These are phyloP conservation scores for Sporophila hypoxantha DNA, from an alignment of 2,113 vertebrate species.

Conservation along the genomic window DNA sequence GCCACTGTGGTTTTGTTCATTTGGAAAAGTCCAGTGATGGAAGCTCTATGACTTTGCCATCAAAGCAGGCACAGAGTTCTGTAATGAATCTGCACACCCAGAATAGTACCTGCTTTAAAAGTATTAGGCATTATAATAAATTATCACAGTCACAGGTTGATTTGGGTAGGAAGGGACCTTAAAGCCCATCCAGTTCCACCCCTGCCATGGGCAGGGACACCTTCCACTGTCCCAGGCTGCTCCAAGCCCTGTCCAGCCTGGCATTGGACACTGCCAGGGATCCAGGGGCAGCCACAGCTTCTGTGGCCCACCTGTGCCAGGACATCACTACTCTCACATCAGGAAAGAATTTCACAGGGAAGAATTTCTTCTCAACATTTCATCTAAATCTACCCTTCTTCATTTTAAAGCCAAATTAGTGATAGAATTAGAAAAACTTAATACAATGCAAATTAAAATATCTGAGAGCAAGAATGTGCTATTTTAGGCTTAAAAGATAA, in stretches of 20 bases:
- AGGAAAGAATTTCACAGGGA: background rate
- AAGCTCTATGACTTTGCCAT: background rate
- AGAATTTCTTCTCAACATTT: background rate
- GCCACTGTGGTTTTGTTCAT: background rate
- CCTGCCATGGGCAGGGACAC: background rate
- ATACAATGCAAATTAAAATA: background rate
- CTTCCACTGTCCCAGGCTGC: fast-evolving
- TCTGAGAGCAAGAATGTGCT: background rate
- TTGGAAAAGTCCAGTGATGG: background rate
- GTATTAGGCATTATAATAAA: background rate
- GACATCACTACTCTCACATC: fast-evolving
- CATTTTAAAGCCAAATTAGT: background rate
- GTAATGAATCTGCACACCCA: background rate
- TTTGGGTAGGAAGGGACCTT: background rate
- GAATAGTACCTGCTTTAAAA: background rate
- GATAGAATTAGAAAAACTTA: background rate
- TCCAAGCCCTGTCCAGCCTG: fast-evolving
- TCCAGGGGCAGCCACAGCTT: background rate
- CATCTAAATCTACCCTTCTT: background rate
- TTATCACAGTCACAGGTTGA: background rate
- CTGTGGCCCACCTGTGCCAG: background rate
- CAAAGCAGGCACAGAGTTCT: background rate
- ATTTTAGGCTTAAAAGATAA: background rate
- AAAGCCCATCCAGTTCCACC: background rate
- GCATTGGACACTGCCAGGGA: background rate